Percentiles rank a stretch among this genome's conserved stretches.
Conservation (phyloP, 2,797 vertebrate genomes). For the Amblyraja radiata region DNA sequence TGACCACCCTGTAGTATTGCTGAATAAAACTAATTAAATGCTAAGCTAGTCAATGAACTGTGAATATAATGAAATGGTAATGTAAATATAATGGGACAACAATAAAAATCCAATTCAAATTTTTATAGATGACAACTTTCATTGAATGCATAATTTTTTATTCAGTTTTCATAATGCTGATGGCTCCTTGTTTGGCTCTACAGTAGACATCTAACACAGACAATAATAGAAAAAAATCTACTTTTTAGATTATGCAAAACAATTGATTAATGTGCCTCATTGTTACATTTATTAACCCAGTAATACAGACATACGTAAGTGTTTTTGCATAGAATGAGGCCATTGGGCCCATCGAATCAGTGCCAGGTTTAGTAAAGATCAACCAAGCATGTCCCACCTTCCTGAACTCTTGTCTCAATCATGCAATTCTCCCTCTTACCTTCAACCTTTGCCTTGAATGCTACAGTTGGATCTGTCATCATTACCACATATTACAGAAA, state of each 20-base stretch:
- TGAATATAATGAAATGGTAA: conserved; percentile 29
- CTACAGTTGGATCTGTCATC: too few species aligned
- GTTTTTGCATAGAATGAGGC: too few species aligned
- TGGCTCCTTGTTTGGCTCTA: neutral
- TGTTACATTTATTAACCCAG: neutral
- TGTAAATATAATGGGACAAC: conserved; percentile 30
- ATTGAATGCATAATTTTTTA: conserved; percentile 20
- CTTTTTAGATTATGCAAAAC: neutral
- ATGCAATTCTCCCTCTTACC: too few species aligned
- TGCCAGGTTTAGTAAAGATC: too few species aligned
- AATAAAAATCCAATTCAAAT: conserved; percentile 30
- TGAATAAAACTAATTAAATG: conserved; percentile 30
- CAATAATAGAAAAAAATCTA: neutral
- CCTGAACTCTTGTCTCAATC: too few species aligned
- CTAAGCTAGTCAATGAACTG: neutral
- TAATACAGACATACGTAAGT: neutral
- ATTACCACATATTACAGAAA: too few species aligned
- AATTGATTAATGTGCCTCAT: neutral
- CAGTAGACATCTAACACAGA: neutral
- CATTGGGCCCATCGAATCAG: too few species aligned
- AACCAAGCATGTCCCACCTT: too few species aligned
- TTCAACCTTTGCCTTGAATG: too few species aligned
- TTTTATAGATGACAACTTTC: neutral
- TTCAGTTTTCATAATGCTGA: neutral
- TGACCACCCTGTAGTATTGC: conserved; percentile 6